Conservation (phyloP, 2,113 vertebrate species). For the Microtus oregoni region DNA sequence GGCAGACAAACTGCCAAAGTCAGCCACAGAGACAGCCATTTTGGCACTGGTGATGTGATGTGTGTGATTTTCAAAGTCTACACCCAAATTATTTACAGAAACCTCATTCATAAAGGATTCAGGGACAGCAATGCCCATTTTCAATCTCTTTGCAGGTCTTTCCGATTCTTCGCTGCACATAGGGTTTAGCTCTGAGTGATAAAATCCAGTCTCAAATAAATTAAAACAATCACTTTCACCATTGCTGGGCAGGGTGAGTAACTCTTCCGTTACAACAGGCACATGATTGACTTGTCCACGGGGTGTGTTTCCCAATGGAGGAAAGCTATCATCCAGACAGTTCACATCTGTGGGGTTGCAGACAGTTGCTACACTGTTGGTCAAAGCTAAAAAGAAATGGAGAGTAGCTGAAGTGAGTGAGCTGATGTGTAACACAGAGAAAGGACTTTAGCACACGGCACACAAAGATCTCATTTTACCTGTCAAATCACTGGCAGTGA, state of each 20-base stretch:
- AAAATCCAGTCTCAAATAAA: constrained; percentile 98
- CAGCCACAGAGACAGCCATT: constrained; percentile 98
- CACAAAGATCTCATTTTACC: constrained; percentile 85
- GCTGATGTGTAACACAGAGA: not conserved
- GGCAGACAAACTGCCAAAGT: constrained; percentile 95
- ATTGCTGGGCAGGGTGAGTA: constrained; percentile 92
- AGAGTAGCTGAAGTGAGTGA: not conserved
- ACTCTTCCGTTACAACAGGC: constrained; percentile 92
- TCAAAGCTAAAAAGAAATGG: constrained; percentile 89
- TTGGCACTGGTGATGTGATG: constrained; percentile 97
- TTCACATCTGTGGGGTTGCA: constrained; percentile 92
- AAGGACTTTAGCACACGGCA: not conserved
- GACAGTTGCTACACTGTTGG: constrained; percentile 93
- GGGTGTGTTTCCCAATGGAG: constrained; percentile 92
- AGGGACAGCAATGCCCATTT: constrained; percentile 93
- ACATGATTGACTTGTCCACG: constrained; percentile 93
- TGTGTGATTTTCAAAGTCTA: constrained; percentile 94
- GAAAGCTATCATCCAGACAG: constrained; percentile 94
- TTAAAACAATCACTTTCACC: constrained; percentile 96
- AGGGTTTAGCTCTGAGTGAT: constrained; percentile 94
- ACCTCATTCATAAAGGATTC: constrained; percentile 97
- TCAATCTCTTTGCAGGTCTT: constrained; percentile 95
- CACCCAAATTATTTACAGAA: constrained; percentile 93
- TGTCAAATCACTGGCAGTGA: constrained; percentile 97
- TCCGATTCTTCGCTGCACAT: constrained; percentile 95